These are phyloP conservation scores for Hirudinaria manillensis DNA, from an alignment of 2,888 invertebrate species.

Conservation along the genomic window DNA sequence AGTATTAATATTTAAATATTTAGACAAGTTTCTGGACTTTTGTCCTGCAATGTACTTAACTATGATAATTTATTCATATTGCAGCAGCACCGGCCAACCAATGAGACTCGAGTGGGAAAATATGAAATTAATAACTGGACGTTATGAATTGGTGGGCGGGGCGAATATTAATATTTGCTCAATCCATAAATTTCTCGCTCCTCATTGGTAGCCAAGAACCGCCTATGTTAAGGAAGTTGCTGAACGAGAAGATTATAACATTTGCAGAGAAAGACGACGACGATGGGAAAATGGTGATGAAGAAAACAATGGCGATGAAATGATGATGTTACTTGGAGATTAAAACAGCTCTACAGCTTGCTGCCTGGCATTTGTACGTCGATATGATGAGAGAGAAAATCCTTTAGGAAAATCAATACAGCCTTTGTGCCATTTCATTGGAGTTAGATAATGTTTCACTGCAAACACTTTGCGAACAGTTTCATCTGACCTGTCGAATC, in stretches of 20 bases:
- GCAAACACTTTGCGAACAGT: neutral
- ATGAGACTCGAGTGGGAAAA: constrained; percentile 5
- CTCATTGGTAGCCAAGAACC: too few species aligned
- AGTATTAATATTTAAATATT: too few species aligned
- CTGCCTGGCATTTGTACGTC: constrained; percentile 10
- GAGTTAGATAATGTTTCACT: constrained; percentile 11
- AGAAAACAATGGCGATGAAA: constrained; percentile 1
- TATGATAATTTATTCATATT: constrained; percentile 18
- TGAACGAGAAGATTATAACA: neutral
- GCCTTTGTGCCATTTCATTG: constrained; percentile 9
- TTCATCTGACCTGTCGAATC: too few species aligned
- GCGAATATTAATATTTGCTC: constrained; percentile 10
- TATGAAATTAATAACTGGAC: constrained; percentile 26
- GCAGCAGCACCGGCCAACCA: constrained; percentile 6
- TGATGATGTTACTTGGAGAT: constrained; percentile 2
- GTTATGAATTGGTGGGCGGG: constrained; percentile 11
- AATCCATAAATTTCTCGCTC: too few species aligned
- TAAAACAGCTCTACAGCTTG: constrained; percentile 10
- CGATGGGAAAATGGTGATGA: neutral
- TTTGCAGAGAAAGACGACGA: constrained; percentile 7
- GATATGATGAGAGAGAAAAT: constrained; percentile 15
- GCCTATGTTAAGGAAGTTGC: too few species aligned
- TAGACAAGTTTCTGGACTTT: too few species aligned
- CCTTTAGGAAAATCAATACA: constrained; percentile 18
- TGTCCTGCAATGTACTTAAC: too few species aligned